Conservation (phyloP, 1,140 invertebrate genomes). For the Metaphire vulgaris region DNA sequence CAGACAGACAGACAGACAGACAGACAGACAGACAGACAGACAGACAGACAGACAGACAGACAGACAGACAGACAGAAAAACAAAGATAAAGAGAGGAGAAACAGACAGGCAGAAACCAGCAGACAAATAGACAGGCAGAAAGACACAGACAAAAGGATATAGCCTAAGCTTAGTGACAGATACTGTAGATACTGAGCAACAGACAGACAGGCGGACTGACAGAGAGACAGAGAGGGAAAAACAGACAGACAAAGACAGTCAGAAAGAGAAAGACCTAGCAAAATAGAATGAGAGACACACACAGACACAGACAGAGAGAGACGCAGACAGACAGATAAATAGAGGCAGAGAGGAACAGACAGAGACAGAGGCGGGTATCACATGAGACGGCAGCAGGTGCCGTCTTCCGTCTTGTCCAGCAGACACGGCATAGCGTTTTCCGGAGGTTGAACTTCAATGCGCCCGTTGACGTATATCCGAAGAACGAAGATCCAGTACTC, state of each 20-base stretch:
- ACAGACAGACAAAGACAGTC: not conserved
- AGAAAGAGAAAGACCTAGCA: not conserved
- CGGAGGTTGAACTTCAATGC: not conserved
- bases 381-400: not conserved
- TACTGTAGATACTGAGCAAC: not conserved
- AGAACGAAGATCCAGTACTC: slow-evolving; percentile 30
- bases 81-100: not conserved
- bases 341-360: not conserved
- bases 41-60: not conserved
- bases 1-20: not conserved
- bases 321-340: not conserved
- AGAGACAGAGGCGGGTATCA: not conserved
- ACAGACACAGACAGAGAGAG: not conserved
- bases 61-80: not conserved
- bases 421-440: not conserved
- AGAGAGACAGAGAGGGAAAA: not conserved
- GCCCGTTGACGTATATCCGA: slow-evolving; percentile 26
- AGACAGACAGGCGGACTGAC: not conserved
- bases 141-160: not conserved
- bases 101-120: not conserved
- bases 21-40: not conserved
- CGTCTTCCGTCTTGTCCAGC: not conserved
- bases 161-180: not conserved
- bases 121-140: not conserved
- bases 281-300: not conserved